Base-by-base conservation (phyloP, 2,888 invertebrate species). In the Polymixis flavicincta region DNA sequence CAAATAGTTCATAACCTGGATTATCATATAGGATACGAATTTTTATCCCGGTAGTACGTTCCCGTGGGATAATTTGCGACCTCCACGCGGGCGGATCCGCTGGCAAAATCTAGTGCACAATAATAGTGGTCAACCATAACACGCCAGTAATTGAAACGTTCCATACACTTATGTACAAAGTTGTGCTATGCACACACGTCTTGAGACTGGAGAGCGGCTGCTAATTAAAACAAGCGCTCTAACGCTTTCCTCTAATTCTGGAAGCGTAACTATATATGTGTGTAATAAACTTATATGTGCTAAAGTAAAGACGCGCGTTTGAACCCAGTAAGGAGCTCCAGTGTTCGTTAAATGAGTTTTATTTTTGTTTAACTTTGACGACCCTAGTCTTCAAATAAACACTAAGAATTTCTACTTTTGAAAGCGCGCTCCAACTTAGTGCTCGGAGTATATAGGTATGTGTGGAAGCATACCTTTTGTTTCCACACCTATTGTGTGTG, bases 201-300 rank as follows among this genome's bases (percentile, higher is more conserved):
- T 84, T 78, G 79, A 84, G 82, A 80, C 68, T 66, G 73, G 64
- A 73, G 76, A 79, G 61, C 60, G 75, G 67, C 54, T 83, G 82
- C 86, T 86, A 87, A 87, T 87, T 87, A 85, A 87, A 87, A 86
- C 86, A 87, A 82, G 85, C 80, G 81, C 77, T 78, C 69, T 84
- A 84, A 83, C 83, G 85, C 82, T 80, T 83, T 81, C 79, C 78
- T 85, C 80, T 87, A 83, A 86, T 83, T 85, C 78, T 79, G 72
- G 63, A 83, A 78, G 78, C 77, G 72, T 79, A 78, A 74, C 76
- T 80, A 75, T 59, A 63, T 65, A 54, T 72, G 61, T 80, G 66
- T 76, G 68, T 76, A 81, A 78, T 84, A 87, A 84, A 87, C 66
- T 73, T 87, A 82, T 80, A 85, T 84, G 78, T 81, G 73, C 59